A percentile compares a stretch with the other conserved stretches of the same genome.
Conservation (phyloP, 1,140 invertebrate species). For the Latrodectus geometricus region DNA sequence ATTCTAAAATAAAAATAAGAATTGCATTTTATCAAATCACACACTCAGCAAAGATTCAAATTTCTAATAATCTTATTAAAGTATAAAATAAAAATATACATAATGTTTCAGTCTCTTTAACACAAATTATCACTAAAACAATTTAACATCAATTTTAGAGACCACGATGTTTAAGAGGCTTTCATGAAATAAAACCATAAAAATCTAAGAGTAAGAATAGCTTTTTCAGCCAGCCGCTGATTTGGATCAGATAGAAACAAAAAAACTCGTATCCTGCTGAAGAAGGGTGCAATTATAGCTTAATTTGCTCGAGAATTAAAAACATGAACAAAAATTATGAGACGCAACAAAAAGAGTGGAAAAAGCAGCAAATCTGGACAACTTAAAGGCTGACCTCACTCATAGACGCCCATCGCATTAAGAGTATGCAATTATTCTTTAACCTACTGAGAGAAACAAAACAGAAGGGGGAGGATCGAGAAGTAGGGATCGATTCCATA, state of each 20-base stretch:
- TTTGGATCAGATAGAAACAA: no score
- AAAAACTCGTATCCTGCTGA: constrained; percentile 1
- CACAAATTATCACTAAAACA: no score
- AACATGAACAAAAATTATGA: constrained; percentile 11
- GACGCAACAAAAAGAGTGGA: not conserved
- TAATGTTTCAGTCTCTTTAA: no score
- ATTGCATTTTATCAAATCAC: no score
- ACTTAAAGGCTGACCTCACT: constrained; percentile 46
- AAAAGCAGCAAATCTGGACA: constrained; percentile 26
- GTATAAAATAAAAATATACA: no score
- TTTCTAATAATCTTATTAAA: not conserved
- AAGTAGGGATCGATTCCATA: constrained; percentile 27
- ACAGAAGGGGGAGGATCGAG: constrained; percentile 1
- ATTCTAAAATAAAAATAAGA: no score
- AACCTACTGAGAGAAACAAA: not conserved
- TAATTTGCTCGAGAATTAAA: constrained; percentile 29
- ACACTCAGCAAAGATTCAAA: no score
- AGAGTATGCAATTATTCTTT: constrained; percentile 23
- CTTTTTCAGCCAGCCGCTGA: no score
- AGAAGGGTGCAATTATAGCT: constrained; percentile 48
- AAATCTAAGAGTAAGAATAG: no score
- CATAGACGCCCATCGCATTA: constrained; percentile 48
- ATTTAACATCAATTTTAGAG: no score
- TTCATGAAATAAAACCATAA: no score
- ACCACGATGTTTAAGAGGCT: no score